Evolutionary conservation across 37 sponge, comb jelly and placozoan species (phyloP).

Genomic region (Beroe ovata): DNA sequence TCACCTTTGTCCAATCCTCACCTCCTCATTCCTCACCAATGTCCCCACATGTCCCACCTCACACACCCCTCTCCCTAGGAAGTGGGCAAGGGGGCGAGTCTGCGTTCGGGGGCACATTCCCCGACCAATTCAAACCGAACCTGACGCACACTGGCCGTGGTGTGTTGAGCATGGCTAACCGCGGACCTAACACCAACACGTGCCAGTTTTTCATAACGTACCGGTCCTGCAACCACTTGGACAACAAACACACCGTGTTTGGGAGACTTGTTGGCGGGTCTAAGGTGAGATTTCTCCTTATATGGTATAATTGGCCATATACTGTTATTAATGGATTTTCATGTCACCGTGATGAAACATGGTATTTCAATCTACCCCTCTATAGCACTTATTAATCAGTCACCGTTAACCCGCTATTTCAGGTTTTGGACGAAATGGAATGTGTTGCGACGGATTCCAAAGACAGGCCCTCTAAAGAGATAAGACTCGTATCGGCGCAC

Average conservation of each 20-base stretch:
- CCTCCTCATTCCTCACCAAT: no score
- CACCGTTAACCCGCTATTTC: slow-evolving; percentile 82
- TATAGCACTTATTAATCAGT: no score
- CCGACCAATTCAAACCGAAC: slow-evolving; percentile 92
- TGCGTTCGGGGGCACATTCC: slow-evolving; percentile 82
- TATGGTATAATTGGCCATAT: slow-evolving; percentile 1
- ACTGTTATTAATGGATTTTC: no score
- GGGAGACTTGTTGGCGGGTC: slow-evolving; percentile 71
- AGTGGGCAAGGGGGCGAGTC: slow-evolving; percentile 80
- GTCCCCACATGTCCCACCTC: no score
- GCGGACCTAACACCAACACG: slow-evolving; percentile 87
- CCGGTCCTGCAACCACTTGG: slow-evolving; percentile 87
- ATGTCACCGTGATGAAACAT: no score
- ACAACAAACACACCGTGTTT: slow-evolving; percentile 93
- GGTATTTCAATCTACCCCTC: no score
- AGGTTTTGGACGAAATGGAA: slow-evolving; percentile 83
- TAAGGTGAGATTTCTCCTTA: neutral
- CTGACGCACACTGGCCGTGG: slow-evolving; percentile 89
- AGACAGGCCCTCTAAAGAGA: slow-evolving; percentile 80
- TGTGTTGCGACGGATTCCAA: slow-evolving; percentile 77
- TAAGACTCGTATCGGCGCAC: slow-evolving; percentile 70
- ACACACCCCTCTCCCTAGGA: slow-evolving; percentile 11
- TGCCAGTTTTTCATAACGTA: slow-evolving; percentile 83
- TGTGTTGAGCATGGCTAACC: slow-evolving; percentile 93
- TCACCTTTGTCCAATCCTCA: no score